These are phyloP conservation scores for Mylabris sibirica DNA, from an alignment of 2,888 invertebrate species.

Conservation along the genomic window DNA sequence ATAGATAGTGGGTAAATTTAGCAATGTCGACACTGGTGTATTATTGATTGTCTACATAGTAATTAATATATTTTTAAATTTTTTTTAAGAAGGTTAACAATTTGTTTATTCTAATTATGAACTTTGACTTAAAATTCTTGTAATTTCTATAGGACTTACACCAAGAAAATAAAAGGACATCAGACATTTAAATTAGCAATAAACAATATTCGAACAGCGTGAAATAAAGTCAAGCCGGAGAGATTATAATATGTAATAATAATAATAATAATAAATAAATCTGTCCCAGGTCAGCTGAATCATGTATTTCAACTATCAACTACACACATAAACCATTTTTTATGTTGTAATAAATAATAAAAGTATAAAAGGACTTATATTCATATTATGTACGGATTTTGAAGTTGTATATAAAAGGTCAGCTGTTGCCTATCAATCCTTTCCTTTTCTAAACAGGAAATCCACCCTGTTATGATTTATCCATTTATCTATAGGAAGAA, in stretches of 20 bases:
- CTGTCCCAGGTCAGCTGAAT: background rate
- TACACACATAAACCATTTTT: background rate
- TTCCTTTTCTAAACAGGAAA: background rate
- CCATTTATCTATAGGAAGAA: too few relatives aligned
- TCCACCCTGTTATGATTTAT: background rate
- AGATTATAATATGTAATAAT: too few relatives aligned
- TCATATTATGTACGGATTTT: constrained; percentile 1
- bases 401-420: background rate
- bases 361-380: background rate
- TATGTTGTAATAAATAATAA: constrained; percentile 5
- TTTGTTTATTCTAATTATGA: background rate
- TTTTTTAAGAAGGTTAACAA: too few relatives aligned
- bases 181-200: constrained; percentile 1
- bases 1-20: too few relatives aligned
- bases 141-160: background rate
- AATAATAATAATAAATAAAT: constrained; percentile 9
- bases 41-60: background rate
- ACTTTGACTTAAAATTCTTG: background rate
- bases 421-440: background rate
- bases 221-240: background rate
- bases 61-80: too few relatives aligned
- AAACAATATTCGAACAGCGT: constrained; percentile 7
- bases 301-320: constrained; percentile 5
- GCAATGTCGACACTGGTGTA: too few relatives aligned
- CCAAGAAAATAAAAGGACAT: background rate